These are phyloP conservation scores for Elanus axillaris DNA, from an alignment of 2,113 vertebrate genomes.

Conservation along the genomic window DNA sequence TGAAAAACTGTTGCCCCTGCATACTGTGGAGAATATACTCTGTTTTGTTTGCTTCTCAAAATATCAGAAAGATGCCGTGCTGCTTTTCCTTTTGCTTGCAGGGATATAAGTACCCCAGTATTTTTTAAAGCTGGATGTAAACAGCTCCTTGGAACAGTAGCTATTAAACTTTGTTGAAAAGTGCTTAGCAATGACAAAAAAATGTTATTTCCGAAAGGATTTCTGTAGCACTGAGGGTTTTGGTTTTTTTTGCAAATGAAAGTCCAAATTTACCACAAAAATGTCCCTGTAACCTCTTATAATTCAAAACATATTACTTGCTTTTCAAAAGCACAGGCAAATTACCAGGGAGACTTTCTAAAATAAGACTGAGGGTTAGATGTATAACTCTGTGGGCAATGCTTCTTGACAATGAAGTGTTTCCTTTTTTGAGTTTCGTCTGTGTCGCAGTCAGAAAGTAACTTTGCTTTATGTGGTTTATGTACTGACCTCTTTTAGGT, in stretches of 20 bases:
- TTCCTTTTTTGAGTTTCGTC: not conserved
- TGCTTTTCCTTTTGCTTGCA: not conserved
- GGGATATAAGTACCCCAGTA: not conserved
- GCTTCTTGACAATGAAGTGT: constrained; percentile 47
- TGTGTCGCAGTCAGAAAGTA: not conserved
- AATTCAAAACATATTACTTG: constrained; percentile 89
- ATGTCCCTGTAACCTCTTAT: constrained; percentile 84
- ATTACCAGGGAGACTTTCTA: constrained; percentile 70
- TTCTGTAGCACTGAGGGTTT: not conserved
- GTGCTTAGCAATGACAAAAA: constrained; percentile 66
- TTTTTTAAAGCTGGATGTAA: not conserved
- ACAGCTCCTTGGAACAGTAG: constrained; percentile 48
- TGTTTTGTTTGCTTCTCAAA: not conserved
- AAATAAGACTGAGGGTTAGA: constrained; percentile 75
- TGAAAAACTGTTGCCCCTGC: not conserved
- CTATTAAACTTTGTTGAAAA: constrained; percentile 45
- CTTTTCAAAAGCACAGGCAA: constrained; percentile 76
- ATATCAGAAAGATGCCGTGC: fast-evolving
- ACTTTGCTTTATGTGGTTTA: not conserved
- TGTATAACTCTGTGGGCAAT: constrained; percentile 65
- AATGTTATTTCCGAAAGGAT: constrained; percentile 56
- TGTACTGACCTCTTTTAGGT: not conserved
- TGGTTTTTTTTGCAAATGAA: constrained; percentile 67
- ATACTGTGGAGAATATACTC: not conserved
- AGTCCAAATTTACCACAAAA: constrained; percentile 84